A percentile compares a stretch with the other conserved stretches of the same genome.
Conservation (phyloP, 2,113 vertebrate genomes). For the Garra rufa region DNA sequence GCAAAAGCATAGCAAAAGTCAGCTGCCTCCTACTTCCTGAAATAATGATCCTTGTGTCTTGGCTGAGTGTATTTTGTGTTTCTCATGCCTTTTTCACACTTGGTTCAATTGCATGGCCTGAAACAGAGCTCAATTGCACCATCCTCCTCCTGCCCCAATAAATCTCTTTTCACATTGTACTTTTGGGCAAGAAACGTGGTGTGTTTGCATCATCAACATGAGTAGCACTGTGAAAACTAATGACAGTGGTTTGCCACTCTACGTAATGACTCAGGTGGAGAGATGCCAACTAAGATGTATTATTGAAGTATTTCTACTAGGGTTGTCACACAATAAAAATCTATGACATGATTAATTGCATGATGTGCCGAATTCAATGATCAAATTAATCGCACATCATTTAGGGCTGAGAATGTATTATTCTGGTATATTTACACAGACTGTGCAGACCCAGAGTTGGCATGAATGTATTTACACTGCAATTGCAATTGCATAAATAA, state of each 20-base stretch:
- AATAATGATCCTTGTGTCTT: background rate
- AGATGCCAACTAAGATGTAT: background rate
- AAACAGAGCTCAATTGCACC: background rate
- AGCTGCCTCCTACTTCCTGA: constrained; percentile 18
- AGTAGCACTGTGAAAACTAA: background rate
- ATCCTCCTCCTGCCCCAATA: background rate
- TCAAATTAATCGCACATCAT: too few relatives aligned
- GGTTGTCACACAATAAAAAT: background rate
- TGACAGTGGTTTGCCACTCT: background rate
- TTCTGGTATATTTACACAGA: too few relatives aligned
- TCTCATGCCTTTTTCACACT: background rate
- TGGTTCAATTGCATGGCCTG: background rate
- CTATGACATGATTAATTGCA: background rate
- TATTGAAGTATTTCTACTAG: background rate
- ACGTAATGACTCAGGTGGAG: background rate
- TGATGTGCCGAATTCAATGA: background rate
- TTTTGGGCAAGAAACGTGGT: background rate
- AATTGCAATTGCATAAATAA: too few relatives aligned
- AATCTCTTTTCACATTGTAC: background rate
- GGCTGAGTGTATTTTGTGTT: background rate
- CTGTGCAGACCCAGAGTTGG: too few relatives aligned
- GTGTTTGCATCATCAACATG: background rate
- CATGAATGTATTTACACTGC: background rate
- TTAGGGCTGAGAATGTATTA: too few relatives aligned
- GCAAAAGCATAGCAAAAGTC: background rate